Percentiles rank a stretch among this genome's conserved stretches.
These are phyloP conservation scores for Yoshiicerus persimilis DNA, from an alignment of 1,140 invertebrate genomes.

Conservation along the genomic window DNA sequence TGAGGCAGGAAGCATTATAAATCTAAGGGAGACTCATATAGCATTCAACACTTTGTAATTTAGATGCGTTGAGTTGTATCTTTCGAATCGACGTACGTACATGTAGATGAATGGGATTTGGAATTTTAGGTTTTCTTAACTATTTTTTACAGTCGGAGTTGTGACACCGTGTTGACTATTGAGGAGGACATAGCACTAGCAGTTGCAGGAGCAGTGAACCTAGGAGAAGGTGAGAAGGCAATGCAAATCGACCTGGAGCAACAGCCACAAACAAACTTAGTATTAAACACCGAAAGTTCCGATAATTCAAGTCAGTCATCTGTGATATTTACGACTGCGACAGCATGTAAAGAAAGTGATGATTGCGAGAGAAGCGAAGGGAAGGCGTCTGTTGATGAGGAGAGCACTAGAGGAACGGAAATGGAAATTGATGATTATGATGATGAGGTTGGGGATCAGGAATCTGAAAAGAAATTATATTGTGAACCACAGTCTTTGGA, in stretches of 20 bases:
- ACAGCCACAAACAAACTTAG: neutral
- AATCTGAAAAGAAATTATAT: neutral
- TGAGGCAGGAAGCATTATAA: neutral
- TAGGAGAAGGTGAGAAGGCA: neutral
- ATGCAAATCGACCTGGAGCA: neutral
- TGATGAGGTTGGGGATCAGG: neutral
- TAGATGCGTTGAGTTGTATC: neutral
- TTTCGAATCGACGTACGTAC: neutral
- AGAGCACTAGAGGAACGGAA: neutral
- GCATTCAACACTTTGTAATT: constrained; percentile 14
- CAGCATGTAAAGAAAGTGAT: neutral
- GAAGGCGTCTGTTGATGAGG: neutral
- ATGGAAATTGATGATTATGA: neutral
- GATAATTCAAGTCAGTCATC: constrained; percentile 7
- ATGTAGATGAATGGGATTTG: neutral
- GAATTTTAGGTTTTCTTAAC: neutral
- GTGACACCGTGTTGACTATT: neutral
- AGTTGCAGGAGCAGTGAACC: neutral
- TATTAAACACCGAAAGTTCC: constrained; percentile 14
- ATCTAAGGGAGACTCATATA: neutral
- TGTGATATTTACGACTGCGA: neutral
- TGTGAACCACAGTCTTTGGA: neutral
- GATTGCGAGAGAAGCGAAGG: neutral
- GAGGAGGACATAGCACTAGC: neutral
- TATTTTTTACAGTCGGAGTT: neutral